Conservation (phyloP, 2,797 vertebrate genomes). For the Syngnathus acus region DNA sequence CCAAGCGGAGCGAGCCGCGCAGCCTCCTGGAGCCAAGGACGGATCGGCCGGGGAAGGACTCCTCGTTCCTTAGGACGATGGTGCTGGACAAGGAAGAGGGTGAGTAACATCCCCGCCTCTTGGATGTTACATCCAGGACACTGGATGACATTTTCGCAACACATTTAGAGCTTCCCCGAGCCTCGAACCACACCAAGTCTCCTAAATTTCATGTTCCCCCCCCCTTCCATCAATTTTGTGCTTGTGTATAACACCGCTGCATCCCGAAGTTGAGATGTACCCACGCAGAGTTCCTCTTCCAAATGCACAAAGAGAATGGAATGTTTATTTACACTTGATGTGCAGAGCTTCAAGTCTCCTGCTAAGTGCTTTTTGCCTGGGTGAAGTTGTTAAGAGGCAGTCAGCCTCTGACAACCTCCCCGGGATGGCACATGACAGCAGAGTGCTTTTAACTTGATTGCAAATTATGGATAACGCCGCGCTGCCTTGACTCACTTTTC, state of each 20-base stretch:
- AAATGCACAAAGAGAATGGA: conserved; percentile 25
- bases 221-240: not conserved
- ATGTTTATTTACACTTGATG: conserved; percentile 21
- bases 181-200: not conserved
- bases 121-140: conserved; percentile 31
- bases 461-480: conserved; percentile 69
- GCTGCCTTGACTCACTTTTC: conserved; percentile 52
- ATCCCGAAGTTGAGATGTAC: conserved; percentile 35
- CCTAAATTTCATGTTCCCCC: not conserved
- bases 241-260: conserved; percentile 3
- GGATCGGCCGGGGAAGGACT: conserved; percentile 86
- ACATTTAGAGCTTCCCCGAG: not conserved
- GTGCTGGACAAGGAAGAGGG: conserved; percentile 99
- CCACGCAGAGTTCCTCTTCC: conserved; percentile 2
- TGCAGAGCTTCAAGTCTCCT: conserved; percentile 11
- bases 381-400: conserved; percentile 60
- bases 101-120: conserved; percentile 71
- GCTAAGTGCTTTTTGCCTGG: conserved; percentile 60
- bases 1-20: conserved; percentile 51
- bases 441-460: conserved; percentile 74
- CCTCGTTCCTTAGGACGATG: conserved; percentile 92
- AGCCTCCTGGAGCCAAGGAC: conserved; percentile 81
- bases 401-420: conserved; percentile 65
- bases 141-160: conserved; percentile 30
- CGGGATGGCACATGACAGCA: conserved; percentile 68